Base-by-base conservation (phyloP, 2,113 vertebrate genomes). In the Boleophthalmus pectinirostris region DNA sequence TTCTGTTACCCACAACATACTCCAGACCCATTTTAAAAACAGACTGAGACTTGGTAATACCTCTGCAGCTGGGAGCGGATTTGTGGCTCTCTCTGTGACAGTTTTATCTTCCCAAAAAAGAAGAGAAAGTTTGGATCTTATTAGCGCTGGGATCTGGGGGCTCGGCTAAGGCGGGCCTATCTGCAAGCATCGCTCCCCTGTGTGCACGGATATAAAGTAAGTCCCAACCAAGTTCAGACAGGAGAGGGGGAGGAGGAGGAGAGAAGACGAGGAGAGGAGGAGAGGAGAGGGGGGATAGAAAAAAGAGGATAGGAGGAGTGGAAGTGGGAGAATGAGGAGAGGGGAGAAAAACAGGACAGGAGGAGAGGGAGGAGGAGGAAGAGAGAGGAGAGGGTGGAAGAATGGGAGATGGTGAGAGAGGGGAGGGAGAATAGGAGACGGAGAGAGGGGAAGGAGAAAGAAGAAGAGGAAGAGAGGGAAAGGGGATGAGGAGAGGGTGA, bases 101-200 rank as follows among this genome's bases (percentile, higher is more conserved):
- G 87, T 90, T 91, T 92, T 92, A 93, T 92, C 90, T 92, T 84
- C 78, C 78, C 88, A 87, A 85, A 87, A 81, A 82, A 90, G 87
- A 90, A 88, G 78, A 92, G 87, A 92, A 93, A 93, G 85, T 93
- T 93, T 93, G 56, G 56, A 24, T 92, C 91, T 93, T 93, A 92
- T 94, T 94, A 92, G 87, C 85, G 56, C 81, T 70, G 82, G 68
- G 85, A 87, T 85, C 91, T 89, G 90, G 89, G 91, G 87, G 85
- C 84, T 83, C 15, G 25, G 84, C 88, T 91, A 92, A 92, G 91
- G 88, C 89, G 87, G 72, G 83, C 88, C 82, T 89, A 88, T 92
- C 91, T 91, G 82, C 53, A 84, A 83, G 84, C 84, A 77, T 84
- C 85, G 81, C 87, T 91, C 91, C 91, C 91, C 80, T 73, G 88